These are phyloP conservation scores for Zaprionus davidi DNA, from an alignment of 1,140 invertebrate genomes.

Conservation along the genomic window DNA sequence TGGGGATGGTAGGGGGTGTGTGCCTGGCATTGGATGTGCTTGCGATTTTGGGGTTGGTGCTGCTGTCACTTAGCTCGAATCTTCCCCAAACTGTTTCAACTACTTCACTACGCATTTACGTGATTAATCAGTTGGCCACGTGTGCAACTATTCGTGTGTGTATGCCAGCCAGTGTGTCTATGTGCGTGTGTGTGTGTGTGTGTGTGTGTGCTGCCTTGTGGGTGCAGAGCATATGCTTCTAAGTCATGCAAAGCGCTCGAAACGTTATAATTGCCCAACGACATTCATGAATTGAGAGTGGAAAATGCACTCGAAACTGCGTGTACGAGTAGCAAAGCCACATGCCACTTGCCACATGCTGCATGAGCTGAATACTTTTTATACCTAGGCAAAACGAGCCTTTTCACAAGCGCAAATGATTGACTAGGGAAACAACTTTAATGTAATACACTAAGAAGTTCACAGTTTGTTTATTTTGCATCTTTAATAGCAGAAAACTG, in stretches of 20 bases:
- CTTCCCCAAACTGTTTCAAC: conserved; percentile 29
- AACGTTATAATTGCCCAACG: conserved; percentile 67
- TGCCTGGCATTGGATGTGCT: not conserved
- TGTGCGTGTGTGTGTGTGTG: conserved; percentile 8
- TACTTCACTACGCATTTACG: conserved; percentile 75
- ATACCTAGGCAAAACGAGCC: not conserved
- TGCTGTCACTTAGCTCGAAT: conserved; percentile 38
- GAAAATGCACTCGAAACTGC: conserved; percentile 46
- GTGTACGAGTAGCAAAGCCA: conserved; percentile 10
- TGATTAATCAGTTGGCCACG: conserved; percentile 80
- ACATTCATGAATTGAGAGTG: conserved; percentile 42
- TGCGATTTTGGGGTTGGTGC: conserved; percentile 10
- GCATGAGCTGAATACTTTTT: conserved; percentile 2
- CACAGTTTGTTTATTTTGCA: accelerated
- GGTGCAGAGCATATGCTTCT: conserved; percentile 55
- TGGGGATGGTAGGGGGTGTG: conserved; percentile 1
- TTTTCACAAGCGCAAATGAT: not conserved
- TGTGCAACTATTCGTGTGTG: conserved; percentile 35
- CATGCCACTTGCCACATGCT: conserved; percentile 20
- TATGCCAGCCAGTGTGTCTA: not conserved
- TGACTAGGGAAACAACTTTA: not conserved
- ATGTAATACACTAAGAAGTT: not conserved
- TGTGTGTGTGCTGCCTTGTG: conserved; percentile 9
- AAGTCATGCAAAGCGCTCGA: conserved; percentile 72
- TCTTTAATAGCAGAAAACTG: too few relatives aligned